Evolutionary conservation across 2,797 vertebrate genomes (phyloP), one percentile per base, ranked within the genome.

Genomic region (Alosa sapidissima): DNA sequence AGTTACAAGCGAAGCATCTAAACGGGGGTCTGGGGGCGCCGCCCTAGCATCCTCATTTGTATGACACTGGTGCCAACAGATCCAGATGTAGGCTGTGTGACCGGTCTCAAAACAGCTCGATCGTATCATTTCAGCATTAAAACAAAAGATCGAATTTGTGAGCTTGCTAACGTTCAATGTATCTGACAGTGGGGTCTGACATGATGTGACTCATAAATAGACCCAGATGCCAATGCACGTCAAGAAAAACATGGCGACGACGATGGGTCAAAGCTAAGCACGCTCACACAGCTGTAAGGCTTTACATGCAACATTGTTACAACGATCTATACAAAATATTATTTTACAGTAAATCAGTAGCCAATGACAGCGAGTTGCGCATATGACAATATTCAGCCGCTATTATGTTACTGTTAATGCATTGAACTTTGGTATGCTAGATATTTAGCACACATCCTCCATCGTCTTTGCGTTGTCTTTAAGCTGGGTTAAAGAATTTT

Each of bases 181-280:
- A 47, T 78, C 41, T 9, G 6, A 21, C 72, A 78, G 41, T 21
- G 72, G 72, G 36, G 9, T 16, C 72, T 75, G 72, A 45, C 36
- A 78, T 75, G 72, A 47, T 41, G 16, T 21, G 41, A 78, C 36
- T 75, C 68, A 75, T 75, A 47, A 47, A 72, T 6, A 5, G 41
- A 47, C 72, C 72, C 36, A 78, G 36, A 47, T 72, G 72, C 41
- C 72, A 45, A 8, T 36, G 72, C 72, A 78, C 72, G 72, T 78
- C 72, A 78, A 78, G 36, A 47, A 41, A 78, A 78, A 78, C 72
- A 78, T 78, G 72, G 72, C 72, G 72, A 78, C 72, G 41, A 9
- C 41, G 72, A 78, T 78, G 41, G 72, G 36, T 78, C 9, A 78
- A 14, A 78, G 72, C 72, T 6, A 47, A 47, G 6, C 28, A 47